Conservation (phyloP, 2,113 vertebrate species). For the Colaptes auratus region DNA sequence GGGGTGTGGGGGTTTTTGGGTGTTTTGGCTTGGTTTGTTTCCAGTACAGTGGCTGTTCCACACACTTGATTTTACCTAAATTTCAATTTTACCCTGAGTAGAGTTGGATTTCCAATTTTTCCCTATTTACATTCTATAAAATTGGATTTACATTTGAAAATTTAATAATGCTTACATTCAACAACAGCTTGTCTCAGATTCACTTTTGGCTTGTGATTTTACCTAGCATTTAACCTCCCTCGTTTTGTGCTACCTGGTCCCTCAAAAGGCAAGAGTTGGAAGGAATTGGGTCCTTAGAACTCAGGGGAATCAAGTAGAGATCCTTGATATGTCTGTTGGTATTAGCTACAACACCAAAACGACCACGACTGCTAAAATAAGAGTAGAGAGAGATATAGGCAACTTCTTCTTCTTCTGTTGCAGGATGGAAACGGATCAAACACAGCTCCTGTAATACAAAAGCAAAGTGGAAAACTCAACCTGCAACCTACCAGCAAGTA, state of each 20-base stretch:
- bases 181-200: not conserved
- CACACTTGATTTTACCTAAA: not conserved
- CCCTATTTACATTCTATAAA: not conserved
- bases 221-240: slow-evolving; percentile 45
- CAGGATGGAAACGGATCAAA: slow-evolving; percentile 94
- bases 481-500: not conserved
- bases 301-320: slow-evolving; percentile 94
- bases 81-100: not conserved
- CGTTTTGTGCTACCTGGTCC: slow-evolving; percentile 89
- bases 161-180: not conserved
- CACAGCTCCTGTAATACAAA: slow-evolving; percentile 87
- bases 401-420: slow-evolving; percentile 95
- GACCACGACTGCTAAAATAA: slow-evolving; percentile 96
- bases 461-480: slow-evolving; percentile 48
- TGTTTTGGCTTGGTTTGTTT: not conserved
- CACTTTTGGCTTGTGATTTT: not conserved
- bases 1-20: not conserved
- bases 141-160: not conserved
- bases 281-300: slow-evolving; percentile 90
- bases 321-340: slow-evolving; percentile 93
- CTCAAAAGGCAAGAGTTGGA: slow-evolving; percentile 92
- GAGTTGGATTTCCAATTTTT: not conserved
- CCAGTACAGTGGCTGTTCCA: not conserved
- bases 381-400: slow-evolving; percentile 98
- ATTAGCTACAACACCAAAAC: slow-evolving; percentile 96